Base-by-base conservation (phyloP, 2,888 invertebrate species). In the Oscheius myriophilus region DNA sequence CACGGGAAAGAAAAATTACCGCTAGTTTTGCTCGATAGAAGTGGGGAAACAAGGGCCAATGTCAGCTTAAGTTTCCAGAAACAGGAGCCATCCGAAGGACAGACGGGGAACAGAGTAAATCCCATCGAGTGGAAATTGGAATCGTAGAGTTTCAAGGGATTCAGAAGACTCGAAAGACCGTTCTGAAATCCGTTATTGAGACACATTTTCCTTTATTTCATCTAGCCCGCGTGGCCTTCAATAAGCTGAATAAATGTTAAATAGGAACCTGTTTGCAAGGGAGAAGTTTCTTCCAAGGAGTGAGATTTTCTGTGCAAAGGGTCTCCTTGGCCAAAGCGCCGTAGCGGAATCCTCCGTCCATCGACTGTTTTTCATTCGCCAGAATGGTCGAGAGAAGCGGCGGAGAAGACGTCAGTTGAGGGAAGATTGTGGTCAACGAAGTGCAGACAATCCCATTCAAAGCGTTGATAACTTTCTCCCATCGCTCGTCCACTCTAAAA, bases 231-330 rank as follows among this genome's bases (percentile, higher is more conserved):
- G n/a, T n/a, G n/a, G n/a, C n/a, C n/a, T n/a, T n/a, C n/a, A n/a
- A n/a, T n/a, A n/a, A n/a, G n/a, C n/a, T n/a, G n/a, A n/a, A n/a
- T n/a, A n/a, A n/a, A n/a, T n/a, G n/a, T n/a, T n/a, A 41, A 6
- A 46, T 46, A 18, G 4, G 18, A 46, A 89, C 88, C 86, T 87
- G 86, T 87, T 93, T 93, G 88, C 98, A 99, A 0, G 98, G 97
- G 54, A 99, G 88, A 4, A 99, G 89, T 87, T 97, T 98, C 85
- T 95, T 95, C 93, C 96, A 97, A 0, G 98, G 97, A 16, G 98
- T 97, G 82, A 98, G 89, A 89, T 98, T 98, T 89, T 99, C 98
- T 0, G 97, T 98, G 87, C 98, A 98, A 3, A 96, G 95, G 82
- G 94, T 93, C 90, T 99, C 98, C 76, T 94, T 90, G 0, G 97